Evolutionary conservation across 1,140 invertebrate genomes (phyloP), one percentile per base, ranked within the genome.

Genomic region (Anadara kagoshimensis): DNA sequence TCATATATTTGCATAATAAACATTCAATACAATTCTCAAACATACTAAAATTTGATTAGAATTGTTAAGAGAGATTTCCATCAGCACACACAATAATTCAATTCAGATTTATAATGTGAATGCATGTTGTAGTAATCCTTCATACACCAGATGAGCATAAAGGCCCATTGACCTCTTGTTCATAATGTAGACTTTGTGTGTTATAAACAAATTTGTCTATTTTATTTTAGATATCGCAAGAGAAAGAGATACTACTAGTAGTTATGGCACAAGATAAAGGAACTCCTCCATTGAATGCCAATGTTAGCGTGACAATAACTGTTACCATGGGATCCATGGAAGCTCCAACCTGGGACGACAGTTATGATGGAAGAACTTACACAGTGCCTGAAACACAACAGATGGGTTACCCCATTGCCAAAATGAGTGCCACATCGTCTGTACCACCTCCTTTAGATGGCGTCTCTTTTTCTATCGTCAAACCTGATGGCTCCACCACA

Each of bases 211-310:
- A n/a, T n/a, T n/a, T n/a, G n/a, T n/a, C n/a, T 58, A 16, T 10
- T 36, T 41, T 12, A 54, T 44, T 26, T 61, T 57, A 49, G 44
- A 53, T 26, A 44, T n/a, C 20, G 26, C 43, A 58, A 26, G 49
- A 67, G 36, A 43, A 63, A 22, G 26, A 63, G 44, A 63, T 70
- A 12, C 65, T 65, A 45, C 65, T 85, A 29, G 65, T 65, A 47
- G 82, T 82, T 4, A 83, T 62, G 64, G 82, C 82, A 12, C 45
- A 85, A 29, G 83, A 85, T 64, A 75, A 80, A 36, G 83, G 83
- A 12, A 71, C 14, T 5, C 75, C 78, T 0, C 78, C 78, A 16
- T 45, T 68, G 12, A 72, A 73, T 61, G 67, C 75, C 7, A 82
- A 73, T 20, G 78, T 78, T 22, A 66, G 41, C 18, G 82, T 85